Evolutionary conservation across 2,797 vertebrate genomes (phyloP).

Genomic region (Danio albolineatus): DNA sequence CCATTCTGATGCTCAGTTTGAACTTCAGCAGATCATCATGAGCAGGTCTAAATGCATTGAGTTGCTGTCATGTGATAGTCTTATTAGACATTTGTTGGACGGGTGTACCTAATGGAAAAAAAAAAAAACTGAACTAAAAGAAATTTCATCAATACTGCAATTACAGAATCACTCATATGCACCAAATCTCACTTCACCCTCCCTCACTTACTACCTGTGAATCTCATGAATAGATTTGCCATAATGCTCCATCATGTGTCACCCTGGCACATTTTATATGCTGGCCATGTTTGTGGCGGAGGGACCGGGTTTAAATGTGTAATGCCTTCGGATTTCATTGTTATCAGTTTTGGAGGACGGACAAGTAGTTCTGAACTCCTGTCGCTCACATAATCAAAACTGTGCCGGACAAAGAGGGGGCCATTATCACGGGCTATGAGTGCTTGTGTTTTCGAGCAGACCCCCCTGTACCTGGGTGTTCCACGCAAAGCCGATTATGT

Average conservation of each 20-base stretch:
- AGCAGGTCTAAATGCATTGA: too few species aligned
- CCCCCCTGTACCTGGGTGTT: slow-evolving; percentile 54
- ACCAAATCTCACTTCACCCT: background rate
- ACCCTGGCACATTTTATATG: background rate
- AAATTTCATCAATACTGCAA: too few species aligned
- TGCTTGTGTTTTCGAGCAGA: slow-evolving; percentile 41
- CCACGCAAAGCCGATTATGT: slow-evolving; percentile 57
- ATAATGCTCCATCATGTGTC: background rate
- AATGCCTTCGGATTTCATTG: slow-evolving; percentile 35
- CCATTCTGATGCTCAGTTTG: too few species aligned
- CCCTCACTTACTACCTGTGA: background rate
- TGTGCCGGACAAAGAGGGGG: slow-evolving; percentile 51
- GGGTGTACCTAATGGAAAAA: too few species aligned
- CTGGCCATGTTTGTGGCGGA: background rate
- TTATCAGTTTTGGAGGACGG: slow-evolving; percentile 40
- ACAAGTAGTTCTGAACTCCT: slow-evolving; percentile 35
- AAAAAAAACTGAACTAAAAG: too few species aligned
- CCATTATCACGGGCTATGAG: slow-evolving; percentile 54
- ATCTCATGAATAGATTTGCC: background rate
- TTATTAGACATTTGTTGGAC: too few species aligned
- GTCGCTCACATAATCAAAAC: slow-evolving; percentile 57
- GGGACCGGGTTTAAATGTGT: slow-evolving; percentile 14
- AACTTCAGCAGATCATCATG: too few species aligned
- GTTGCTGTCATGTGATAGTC: too few species aligned
- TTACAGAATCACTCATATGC: background rate